Evolutionary conservation across 1,140 invertebrate species (phyloP).

Genomic region (Mycetomoellerius zeteki): DNA sequence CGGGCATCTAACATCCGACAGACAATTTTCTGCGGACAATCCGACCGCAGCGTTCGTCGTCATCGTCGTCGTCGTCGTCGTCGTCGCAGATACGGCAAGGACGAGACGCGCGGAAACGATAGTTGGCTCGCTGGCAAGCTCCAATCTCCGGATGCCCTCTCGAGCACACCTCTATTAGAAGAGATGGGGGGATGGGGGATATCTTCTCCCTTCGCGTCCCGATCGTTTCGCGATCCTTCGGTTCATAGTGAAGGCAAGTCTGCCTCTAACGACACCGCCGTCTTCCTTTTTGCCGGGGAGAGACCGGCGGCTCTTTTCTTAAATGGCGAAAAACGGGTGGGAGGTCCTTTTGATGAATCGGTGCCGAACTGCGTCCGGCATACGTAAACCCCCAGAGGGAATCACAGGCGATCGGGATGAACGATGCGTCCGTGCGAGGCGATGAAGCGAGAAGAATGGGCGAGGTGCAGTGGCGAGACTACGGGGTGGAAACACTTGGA

Average conservation of each 20-base stretch:
- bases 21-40: constrained; percentile 64
- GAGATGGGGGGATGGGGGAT: background rate
- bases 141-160: constrained; percentile 76
- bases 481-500: constrained; percentile 51
- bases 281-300: constrained; percentile 35
- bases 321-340: constrained; percentile 66
- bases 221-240: constrained; percentile 53
- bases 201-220: background rate
- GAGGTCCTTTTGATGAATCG: constrained; percentile 77
- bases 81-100: constrained; percentile 28
- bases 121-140: constrained; percentile 78
- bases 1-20: constrained; percentile 53
- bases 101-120: constrained; percentile 70
- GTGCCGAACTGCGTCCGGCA: constrained; percentile 74
- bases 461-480: constrained; percentile 8
- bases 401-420: constrained; percentile 55
- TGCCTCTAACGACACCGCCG: constrained; percentile 51
- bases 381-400: constrained; percentile 72
- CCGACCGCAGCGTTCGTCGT: constrained; percentile 33
- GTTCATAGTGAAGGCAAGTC: constrained; percentile 22
- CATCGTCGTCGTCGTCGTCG: constrained; percentile 19
- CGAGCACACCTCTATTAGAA: constrained; percentile 51
- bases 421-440: constrained; percentile 58
- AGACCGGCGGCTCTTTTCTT: constrained; percentile 52
- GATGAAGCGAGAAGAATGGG: constrained; percentile 52